Evolutionary conservation across 2,888 invertebrate species (phyloP).

Genomic region (Micropterix aruncella): DNA sequence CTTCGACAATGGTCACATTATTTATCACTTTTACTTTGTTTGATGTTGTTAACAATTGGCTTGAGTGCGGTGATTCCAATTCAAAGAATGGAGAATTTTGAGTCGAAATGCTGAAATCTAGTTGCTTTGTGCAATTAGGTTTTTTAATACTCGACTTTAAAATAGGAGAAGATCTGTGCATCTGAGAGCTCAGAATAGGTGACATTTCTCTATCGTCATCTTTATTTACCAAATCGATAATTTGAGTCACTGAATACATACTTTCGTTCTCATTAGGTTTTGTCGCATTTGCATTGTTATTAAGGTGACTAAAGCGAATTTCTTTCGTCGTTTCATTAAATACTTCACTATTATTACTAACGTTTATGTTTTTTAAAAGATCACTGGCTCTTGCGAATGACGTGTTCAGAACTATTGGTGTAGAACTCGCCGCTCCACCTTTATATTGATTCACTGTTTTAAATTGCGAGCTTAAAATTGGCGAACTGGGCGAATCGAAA

Average conservation of each 20-base stretch:
- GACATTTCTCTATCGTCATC: constrained; percentile 12
- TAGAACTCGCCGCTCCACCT: background rate
- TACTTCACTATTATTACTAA: background rate
- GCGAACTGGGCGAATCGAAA: background rate
- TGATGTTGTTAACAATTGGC: too few relatives aligned
- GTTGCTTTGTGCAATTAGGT: too few relatives aligned
- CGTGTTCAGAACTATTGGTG: background rate
- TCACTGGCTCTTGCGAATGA: background rate
- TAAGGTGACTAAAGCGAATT: constrained; percentile 9
- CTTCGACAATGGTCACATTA: constrained; percentile 1
- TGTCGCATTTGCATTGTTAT: background rate
- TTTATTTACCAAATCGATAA: constrained; percentile 31
- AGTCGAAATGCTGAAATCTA: too few relatives aligned
- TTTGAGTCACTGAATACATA: constrained; percentile 32
- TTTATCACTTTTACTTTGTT: background rate
- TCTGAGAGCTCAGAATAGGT: background rate
- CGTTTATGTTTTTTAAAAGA: constrained; percentile 1
- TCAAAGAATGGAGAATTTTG: too few relatives aligned
- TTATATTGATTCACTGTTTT: background rate
- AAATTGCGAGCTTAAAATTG: constrained; percentile 1
- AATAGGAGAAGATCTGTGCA: too few relatives aligned
- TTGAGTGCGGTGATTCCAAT: too few relatives aligned
- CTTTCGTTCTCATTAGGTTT: constrained; percentile 15
- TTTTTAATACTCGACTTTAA: too few relatives aligned
- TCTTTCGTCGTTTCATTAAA: background rate